Percentiles rank a stretch among this genome's conserved stretches.
phyloP scores from a whole-genome alignment of 2,888 invertebrate genomes.

The Drosophila falleni region DNA sequence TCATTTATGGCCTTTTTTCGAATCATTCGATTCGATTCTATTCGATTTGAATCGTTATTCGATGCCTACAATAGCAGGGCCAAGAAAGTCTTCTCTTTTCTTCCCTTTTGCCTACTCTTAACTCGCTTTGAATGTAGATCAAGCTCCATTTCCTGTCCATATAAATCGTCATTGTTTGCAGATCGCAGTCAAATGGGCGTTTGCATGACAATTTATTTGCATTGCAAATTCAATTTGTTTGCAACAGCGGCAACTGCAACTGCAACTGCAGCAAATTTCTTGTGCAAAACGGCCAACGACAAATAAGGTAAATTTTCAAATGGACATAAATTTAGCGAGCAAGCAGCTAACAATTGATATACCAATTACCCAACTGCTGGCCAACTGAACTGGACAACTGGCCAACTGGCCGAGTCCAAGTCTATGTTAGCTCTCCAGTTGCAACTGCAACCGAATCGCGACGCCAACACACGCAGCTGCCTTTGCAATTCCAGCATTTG shows the following conservation, averaged over 20 bases:
- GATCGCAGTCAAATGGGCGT: conserved; percentile 65
- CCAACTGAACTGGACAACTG: conserved; percentile 31
- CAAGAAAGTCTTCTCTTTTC: background rate
- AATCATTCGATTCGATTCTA: conserved; percentile 38
- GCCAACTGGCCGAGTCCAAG: conserved; percentile 18
- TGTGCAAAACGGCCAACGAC: conserved; percentile 28
- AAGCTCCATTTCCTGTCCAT: conserved; percentile 56
- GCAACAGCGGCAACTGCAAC: conserved; percentile 15
- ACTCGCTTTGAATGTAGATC: conserved; percentile 41
- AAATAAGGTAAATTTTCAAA: conserved; percentile 69
- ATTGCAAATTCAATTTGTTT: conserved; percentile 75
- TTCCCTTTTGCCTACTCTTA: background rate
- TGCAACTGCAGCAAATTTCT: conserved; percentile 25
- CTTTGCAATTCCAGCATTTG: background rate
- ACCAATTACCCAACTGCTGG: conserved; percentile 73
- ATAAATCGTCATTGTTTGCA: conserved; percentile 55
- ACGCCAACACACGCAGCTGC: conserved; percentile 46
- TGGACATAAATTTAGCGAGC: conserved; percentile 64
- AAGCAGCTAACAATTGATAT: conserved; percentile 70
- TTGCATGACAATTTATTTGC: conserved; percentile 77
- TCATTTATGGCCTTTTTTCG: conserved; percentile 57
- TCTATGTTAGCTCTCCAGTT: background rate
- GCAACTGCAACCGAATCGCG: conserved; percentile 9
- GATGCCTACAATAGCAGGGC: conserved; percentile 32
- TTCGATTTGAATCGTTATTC: conserved; percentile 38